phyloP scores from a whole-genome alignment of 2,113 vertebrate genomes.

The Pandion haliaetus region DNA sequence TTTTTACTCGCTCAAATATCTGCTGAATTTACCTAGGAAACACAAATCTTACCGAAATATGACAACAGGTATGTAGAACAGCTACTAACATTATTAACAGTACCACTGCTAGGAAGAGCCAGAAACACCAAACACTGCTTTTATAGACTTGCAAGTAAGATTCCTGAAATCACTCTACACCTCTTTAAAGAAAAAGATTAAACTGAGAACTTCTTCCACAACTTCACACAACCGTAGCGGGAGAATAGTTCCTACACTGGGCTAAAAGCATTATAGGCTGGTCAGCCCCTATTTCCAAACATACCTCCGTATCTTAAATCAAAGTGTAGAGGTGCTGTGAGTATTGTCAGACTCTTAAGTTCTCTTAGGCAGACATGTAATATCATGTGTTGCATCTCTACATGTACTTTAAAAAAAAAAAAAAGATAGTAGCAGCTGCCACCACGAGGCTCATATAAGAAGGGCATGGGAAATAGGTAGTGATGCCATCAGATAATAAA shows the following conservation, averaged over 20 bases:
- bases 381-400: background rate
- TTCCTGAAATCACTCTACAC: background rate
- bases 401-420: background rate
- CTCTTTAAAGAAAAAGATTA: background rate
- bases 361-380: background rate
- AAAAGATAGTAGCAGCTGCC: constrained; percentile 12
- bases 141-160: background rate
- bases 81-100: background rate
- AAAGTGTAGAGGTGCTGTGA: background rate
- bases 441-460: background rate
- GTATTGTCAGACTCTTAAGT: background rate
- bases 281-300: background rate
- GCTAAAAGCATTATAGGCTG: background rate
- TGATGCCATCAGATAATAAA: background rate
- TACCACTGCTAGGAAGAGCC: background rate
- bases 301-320: background rate
- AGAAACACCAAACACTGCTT: background rate
- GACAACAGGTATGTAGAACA: background rate
- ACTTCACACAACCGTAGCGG: background rate
- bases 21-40: background rate
- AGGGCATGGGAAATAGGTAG: constrained; percentile 12
- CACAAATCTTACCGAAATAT: background rate
- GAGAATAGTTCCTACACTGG: background rate
- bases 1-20: background rate
- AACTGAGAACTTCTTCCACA: background rate